These are phyloP conservation scores for Brienomyrus brachyistius DNA, from an alignment of 2,113 vertebrate genomes.

Conservation along the genomic window DNA sequence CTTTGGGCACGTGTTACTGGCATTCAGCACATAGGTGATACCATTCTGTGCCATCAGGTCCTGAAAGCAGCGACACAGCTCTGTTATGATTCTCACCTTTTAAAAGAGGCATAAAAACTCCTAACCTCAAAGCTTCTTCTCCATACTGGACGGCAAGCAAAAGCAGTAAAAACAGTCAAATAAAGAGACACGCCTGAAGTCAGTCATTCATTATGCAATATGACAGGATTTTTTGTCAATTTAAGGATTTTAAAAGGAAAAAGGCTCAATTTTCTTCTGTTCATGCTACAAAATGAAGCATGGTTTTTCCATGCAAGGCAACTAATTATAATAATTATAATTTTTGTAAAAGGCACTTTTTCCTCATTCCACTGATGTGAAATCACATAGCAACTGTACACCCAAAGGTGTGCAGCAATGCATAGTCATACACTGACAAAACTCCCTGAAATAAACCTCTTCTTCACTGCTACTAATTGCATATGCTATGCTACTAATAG, in stretches of 20 bases:
- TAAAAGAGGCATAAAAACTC: not conserved
- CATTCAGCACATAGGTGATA: constrained; percentile 93
- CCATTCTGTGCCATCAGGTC: constrained; percentile 92
- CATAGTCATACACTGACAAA: not conserved
- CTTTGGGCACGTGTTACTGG: constrained; percentile 96
- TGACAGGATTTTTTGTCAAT: not conserved
- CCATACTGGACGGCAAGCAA: not conserved
- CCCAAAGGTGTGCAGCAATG: not conserved
- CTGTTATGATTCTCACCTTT: not conserved
- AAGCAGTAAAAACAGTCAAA: not conserved
- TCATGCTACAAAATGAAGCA: not conserved
- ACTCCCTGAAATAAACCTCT: not conserved
- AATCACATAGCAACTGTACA: not conserved
- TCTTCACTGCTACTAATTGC: not conserved
- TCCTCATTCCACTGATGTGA: not conserved
- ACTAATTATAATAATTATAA: not conserved
- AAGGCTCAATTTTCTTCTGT: not conserved
- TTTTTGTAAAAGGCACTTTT: constrained; percentile 2
- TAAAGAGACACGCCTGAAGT: not conserved
- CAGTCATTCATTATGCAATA: not conserved
- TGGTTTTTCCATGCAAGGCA: not conserved
- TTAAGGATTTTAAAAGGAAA: not conserved
- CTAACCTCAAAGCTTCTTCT: not conserved
- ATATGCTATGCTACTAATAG: no score
- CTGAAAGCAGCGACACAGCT: constrained; percentile 43